Percentiles rank a stretch among this genome's conserved stretches.
phyloP scores from a whole-genome alignment of 2,888 invertebrate species.

The Stratiomys singularior region DNA sequence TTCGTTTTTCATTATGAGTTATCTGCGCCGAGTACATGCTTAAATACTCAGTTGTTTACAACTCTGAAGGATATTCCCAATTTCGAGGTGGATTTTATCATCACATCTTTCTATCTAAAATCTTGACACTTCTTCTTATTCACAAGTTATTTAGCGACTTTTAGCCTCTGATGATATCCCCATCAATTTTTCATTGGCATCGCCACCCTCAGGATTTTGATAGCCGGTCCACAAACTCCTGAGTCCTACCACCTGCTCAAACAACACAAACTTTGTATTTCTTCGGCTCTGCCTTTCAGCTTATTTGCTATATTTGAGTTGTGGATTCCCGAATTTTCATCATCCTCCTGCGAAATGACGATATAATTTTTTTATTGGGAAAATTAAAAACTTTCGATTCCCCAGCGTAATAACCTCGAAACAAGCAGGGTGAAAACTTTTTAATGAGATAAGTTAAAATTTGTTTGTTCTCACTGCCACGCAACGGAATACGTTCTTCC shows the following conservation, averaged over 20 bases:
- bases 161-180: background rate
- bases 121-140: background rate
- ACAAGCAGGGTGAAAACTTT: constrained; percentile 28
- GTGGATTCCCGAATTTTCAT: background rate
- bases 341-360: constrained; percentile 23
- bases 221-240: background rate
- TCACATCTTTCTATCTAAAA: too few species aligned
- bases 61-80: too few species aligned
- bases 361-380: constrained; percentile 42
- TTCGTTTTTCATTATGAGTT: too few species aligned
- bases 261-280: background rate
- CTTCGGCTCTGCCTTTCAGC: background rate
- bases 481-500: background rate
- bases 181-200: constrained; percentile 31
- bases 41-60: too few species aligned
- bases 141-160: constrained; percentile 1
- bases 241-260: background rate
- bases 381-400: constrained; percentile 41
- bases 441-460: constrained; percentile 42
- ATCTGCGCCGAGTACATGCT: too few species aligned
- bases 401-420: constrained; percentile 36
- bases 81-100: too few species aligned
- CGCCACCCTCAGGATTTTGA: background rate
- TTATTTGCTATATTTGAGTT: background rate
- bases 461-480: constrained; percentile 23